These are phyloP conservation scores for Typhlomys cinereus DNA, from an alignment of 2,113 vertebrate species.

Conservation along the genomic window DNA sequence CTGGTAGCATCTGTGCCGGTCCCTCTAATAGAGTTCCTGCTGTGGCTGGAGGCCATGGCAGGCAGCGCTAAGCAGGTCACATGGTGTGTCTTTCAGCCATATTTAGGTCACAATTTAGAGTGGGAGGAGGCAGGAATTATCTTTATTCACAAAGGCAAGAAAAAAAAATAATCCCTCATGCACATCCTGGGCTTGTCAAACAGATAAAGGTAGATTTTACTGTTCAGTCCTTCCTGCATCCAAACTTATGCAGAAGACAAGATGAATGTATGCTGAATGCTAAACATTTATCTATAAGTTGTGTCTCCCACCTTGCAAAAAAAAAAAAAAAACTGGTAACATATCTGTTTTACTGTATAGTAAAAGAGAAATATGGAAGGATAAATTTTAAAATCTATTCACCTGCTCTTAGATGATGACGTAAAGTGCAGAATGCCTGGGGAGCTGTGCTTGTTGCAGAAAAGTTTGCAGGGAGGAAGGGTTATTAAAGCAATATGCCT, in stretches of 20 bases:
- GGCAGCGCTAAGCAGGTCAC: slow-evolving; percentile 94
- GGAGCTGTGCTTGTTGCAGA: not conserved
- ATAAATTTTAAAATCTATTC: slow-evolving; percentile 9
- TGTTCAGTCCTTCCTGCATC: slow-evolving; percentile 66
- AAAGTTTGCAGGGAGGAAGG: not conserved
- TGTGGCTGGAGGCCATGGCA: slow-evolving; percentile 90
- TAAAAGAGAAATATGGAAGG: not conserved
- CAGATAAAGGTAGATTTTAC: slow-evolving; percentile 78
- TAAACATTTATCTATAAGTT: slow-evolving; percentile 32
- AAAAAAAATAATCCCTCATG: slow-evolving; percentile 84
- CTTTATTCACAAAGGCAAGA: slow-evolving; percentile 90
- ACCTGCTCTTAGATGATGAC: not conserved
- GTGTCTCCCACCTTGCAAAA: not conserved
- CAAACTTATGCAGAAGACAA: slow-evolving; percentile 47
- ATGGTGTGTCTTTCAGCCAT: slow-evolving; percentile 98
- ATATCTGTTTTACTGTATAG: not conserved
- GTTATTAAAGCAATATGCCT: not conserved
- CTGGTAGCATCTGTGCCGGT: slow-evolving; percentile 96
- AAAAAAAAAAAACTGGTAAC: not conserved
- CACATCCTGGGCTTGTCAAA: slow-evolving; percentile 77
- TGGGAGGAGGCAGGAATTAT: slow-evolving; percentile 85
- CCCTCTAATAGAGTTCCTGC: slow-evolving; percentile 93
- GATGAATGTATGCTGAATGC: slow-evolving; percentile 30
- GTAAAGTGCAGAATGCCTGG: not conserved
- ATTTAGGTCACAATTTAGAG: slow-evolving; percentile 95